These are phyloP conservation scores for Oncorhynchus gorbuscha DNA, from an alignment of 2,113 vertebrate species.

Conservation along the genomic window DNA sequence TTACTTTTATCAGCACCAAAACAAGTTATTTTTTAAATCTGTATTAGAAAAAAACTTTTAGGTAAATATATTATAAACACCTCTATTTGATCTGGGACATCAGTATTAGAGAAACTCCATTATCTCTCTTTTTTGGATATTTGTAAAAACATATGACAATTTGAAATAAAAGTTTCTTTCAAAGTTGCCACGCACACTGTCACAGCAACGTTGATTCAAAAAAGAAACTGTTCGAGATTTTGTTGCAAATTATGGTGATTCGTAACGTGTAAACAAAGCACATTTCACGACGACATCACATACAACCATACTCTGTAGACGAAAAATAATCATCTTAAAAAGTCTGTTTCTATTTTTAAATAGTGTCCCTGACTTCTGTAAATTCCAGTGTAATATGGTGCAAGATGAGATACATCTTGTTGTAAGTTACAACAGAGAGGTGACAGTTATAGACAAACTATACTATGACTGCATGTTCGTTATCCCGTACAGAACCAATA, in stretches of 20 bases:
- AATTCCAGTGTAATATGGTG: neutral
- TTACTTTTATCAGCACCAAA: constrained; percentile 10
- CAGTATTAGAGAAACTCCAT: neutral
- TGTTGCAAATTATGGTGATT: neutral
- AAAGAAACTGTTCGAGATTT: neutral
- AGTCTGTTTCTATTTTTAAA: neutral
- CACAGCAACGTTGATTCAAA: neutral
- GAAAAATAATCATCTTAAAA: neutral
- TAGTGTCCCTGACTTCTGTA: neutral
- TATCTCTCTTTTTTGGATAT: neutral
- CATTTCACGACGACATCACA: neutral
- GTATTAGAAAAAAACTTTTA: neutral
- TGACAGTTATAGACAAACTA: neutral
- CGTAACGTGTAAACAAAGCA: constrained; percentile 22
- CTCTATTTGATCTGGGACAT: neutral
- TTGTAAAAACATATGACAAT: neutral
- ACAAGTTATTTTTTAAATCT: neutral
- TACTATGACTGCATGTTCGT: neutral
- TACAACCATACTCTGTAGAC: neutral
- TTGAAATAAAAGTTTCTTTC: neutral
- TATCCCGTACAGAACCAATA: neutral
- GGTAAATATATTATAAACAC: constrained; percentile 1
- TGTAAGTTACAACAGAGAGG: neutral
- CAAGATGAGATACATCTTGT: too few relatives aligned
- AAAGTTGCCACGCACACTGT: neutral